These are phyloP conservation scores for Zygothrica quintamaculata DNA, from an alignment of 2,888 invertebrate species.

Conservation along the genomic window DNA sequence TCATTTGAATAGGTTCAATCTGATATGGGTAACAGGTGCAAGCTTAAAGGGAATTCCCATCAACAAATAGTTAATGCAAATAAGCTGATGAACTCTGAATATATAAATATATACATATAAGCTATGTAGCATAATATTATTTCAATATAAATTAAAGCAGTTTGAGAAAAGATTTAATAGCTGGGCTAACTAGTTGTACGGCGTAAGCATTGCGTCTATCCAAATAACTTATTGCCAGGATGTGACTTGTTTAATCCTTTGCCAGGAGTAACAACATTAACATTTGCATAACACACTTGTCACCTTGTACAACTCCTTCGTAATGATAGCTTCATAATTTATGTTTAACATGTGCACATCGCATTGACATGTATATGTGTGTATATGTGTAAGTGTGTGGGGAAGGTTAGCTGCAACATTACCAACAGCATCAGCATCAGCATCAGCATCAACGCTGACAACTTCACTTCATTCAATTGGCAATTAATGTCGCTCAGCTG, in stretches of 20 bases:
- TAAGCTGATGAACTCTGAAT: conserved; percentile 19
- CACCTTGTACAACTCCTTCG: conserved; percentile 1
- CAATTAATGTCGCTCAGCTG: conserved; percentile 68
- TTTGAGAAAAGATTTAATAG: too few species aligned
- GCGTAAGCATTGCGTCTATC: too few species aligned
- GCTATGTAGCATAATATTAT: too few species aligned
- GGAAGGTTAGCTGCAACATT: neutral
- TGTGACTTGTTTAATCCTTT: conserved; percentile 40
- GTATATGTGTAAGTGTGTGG: neutral
- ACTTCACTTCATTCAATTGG: conserved; percentile 51
- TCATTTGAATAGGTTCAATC: conserved; percentile 42
- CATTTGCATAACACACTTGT: conserved; percentile 51
- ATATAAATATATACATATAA: neutral
- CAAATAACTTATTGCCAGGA: too few species aligned
- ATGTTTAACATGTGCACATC: conserved; percentile 28
- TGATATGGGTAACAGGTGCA: conserved; percentile 23
- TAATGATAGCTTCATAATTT: conserved; percentile 19
- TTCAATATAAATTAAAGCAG: too few species aligned
- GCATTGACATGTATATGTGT: neutral
- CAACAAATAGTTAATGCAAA: conserved; percentile 21
- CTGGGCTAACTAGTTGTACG: too few species aligned
- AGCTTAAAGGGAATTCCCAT: conserved; percentile 31
- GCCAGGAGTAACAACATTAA: conserved; percentile 8
- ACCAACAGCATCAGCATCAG: too few species aligned
- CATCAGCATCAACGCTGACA: conserved; percentile 21